Base-by-base conservation (phyloP, 2,113 vertebrate species). In the Thalassarche chlororhynchos region DNA sequence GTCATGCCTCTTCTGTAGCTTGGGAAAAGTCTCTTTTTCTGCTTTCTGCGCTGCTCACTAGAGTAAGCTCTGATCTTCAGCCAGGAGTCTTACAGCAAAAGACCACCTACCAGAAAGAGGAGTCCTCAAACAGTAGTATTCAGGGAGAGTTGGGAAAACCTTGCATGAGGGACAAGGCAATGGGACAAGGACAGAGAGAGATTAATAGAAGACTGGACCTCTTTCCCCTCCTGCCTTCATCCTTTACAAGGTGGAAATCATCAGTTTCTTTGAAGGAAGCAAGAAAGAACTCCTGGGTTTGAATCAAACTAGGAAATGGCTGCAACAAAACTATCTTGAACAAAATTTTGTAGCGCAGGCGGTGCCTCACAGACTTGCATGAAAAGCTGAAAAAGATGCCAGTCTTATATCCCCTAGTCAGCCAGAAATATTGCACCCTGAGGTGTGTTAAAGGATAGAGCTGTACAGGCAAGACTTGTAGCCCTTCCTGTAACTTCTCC, bases 111-210 rank as follows among this genome's bases (percentile, higher is more conserved):
- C 11, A 55, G 32, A 82, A 69, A 77, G 54, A 69, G 31, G 9
- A 74, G 29, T 42, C 71, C 44, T 87, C 49, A 79, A 52, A 42
- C 23, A 40, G 15, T 10, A 46, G 55, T 5, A 3, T 70, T 74
- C 32, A 29, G 34, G 58, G 2, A 28, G 46, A 69, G 25, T 0
- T 84, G 76, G 58, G n/a, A 70, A 75, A 66, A 42, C 29, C 49
- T 78, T 1, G 0, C 6, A 1, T 2, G 5, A 60, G 32, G 25
- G n/a, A 14, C 28, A 36, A 20, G 49, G 36, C 31, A 71, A 11
- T 4, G 17, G 32, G 17, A 36, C 12, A 5, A 49, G 47, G 31
- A 49, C 28, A 83, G 77, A n/a, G 19, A 47, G 55, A 34, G 29
- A 52, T 42, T 9, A n/a, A 62, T 6, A 69, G 34, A 38, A 29